Conservation (phyloP, 2,113 vertebrate genomes). For the Plecturocebus donacophilus region DNA sequence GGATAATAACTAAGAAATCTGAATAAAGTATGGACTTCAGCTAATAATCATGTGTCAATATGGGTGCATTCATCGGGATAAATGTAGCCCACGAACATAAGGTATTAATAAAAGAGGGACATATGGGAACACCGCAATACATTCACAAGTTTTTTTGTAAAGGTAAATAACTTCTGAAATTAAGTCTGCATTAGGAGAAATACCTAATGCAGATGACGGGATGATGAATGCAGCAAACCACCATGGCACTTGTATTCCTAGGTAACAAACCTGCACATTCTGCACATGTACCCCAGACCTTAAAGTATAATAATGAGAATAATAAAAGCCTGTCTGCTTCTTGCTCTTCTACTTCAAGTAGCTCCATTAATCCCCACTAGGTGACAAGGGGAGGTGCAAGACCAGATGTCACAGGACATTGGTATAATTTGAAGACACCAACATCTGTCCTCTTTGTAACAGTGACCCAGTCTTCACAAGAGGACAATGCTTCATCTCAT, state of each 20-base stretch:
- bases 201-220: no score
- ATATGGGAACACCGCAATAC: accelerated
- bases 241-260: no score
- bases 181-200: no score
- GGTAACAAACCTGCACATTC: no score
- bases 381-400: background rate
- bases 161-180: background rate
- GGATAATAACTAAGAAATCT: background rate
- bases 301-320: no score
- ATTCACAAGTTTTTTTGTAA: background rate
- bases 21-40: background rate
- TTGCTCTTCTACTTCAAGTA: background rate
- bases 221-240: no score
- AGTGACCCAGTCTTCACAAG: background rate
- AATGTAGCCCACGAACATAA: no score
- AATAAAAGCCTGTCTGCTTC: background rate
- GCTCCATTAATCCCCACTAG: accelerated
- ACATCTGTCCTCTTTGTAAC: background rate
- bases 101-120: accelerated
- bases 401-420: background rate
- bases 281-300: no score
- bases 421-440: no score
- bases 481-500: accelerated
- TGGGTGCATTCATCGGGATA: background rate
- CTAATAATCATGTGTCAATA: background rate